These are phyloP conservation scores for Bedellia somnulentella DNA, from an alignment of 2,888 invertebrate species.

Conservation along the genomic window DNA sequence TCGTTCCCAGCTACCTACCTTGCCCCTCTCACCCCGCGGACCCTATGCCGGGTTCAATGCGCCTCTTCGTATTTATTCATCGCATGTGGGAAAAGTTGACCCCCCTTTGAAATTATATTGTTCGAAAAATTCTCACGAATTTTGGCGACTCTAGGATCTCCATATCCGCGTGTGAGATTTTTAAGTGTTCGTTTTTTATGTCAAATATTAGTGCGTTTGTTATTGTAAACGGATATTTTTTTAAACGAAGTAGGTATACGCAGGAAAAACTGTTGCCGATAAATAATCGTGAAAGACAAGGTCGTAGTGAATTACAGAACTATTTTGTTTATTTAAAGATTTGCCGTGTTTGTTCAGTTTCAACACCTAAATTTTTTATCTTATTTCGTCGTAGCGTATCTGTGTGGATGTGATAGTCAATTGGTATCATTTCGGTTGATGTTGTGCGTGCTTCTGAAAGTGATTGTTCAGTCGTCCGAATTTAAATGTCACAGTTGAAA, in stretches of 20 bases:
- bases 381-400: slow-evolving; percentile 15
- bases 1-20: slow-evolving; percentile 59
- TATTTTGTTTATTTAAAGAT: slow-evolving; percentile 42
- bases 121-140: slow-evolving; percentile 58
- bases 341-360: slow-evolving; percentile 36
- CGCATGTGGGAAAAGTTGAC: slow-evolving; percentile 62
- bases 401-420: too few species aligned
- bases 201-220: too few species aligned
- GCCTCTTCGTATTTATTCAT: slow-evolving; percentile 60
- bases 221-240: too few species aligned
- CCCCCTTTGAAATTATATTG: slow-evolving; percentile 52
- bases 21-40: slow-evolving; percentile 47
- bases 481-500: slow-evolving; percentile 3
- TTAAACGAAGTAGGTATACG: too few species aligned
- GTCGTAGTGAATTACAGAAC: slow-evolving; percentile 14
- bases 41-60: slow-evolving; percentile 58
- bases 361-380: slow-evolving; percentile 48
- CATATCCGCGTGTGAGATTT: background rate
- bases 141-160: slow-evolving; percentile 33
- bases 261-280: too few species aligned
- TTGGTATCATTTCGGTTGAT: too few species aligned
- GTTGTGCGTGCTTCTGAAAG: background rate
- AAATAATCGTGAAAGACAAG: background rate
- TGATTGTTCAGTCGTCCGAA: slow-evolving; percentile 1
- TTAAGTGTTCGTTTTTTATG: too few species aligned